phyloP scores from a whole-genome alignment of 2,888 invertebrate species.

The Pyralis farinalis region DNA sequence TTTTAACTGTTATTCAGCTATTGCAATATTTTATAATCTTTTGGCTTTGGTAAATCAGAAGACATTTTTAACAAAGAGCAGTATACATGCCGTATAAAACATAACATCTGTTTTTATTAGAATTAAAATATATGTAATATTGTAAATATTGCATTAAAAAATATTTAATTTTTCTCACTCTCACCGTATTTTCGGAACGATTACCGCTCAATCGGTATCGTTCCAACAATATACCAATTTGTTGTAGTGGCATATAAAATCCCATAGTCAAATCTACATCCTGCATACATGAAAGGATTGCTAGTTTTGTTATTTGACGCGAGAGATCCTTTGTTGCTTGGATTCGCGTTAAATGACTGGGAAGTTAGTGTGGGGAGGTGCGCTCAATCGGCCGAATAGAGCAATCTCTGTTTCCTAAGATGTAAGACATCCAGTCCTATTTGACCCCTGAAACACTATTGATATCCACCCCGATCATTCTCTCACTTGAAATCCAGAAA shows the following conservation, averaged over 20 bases:
- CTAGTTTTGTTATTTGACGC: conserved; percentile 78
- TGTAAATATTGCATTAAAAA: too few species aligned
- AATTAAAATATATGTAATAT: too few species aligned
- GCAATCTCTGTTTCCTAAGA: conserved; percentile 76
- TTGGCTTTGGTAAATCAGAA: too few species aligned
- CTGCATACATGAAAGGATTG: conserved; percentile 51
- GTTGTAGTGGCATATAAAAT: conserved; percentile 4
- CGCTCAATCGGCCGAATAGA: conserved; percentile 72
- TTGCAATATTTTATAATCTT: too few species aligned
- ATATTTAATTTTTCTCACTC: too few species aligned
- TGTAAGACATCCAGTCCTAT: conserved; percentile 48
- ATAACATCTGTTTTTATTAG: too few species aligned
- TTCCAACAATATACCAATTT: neutral
- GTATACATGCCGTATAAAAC: too few species aligned
- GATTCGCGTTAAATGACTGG: conserved; percentile 77
- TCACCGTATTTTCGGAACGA: too few species aligned
- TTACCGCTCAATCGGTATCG: too few species aligned
- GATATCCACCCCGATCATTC: conserved; percentile 21
- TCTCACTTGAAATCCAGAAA: conserved; percentile 17
- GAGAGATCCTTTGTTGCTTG: conserved; percentile 73
- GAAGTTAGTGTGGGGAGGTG: conserved; percentile 76
- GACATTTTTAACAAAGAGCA: too few species aligned
- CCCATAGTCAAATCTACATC: conserved; percentile 32
- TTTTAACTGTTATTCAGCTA: too few species aligned
- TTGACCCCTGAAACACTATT: conserved; percentile 46